Evolutionary conservation across 1,140 invertebrate genomes (phyloP).

Genomic region (Ganaspis sp.): DNA sequence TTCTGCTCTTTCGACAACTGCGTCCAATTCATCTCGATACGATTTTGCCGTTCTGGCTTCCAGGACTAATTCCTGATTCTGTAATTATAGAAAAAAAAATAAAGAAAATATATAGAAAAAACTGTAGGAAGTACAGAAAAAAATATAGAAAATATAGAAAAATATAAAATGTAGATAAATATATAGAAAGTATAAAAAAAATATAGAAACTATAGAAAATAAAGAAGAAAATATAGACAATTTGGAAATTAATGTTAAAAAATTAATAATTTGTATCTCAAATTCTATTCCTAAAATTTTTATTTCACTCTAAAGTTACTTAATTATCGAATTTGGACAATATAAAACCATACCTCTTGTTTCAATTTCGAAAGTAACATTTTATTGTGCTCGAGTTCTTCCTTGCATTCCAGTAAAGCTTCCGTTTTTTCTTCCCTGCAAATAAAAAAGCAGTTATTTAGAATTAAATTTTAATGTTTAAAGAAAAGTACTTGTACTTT

Average conservation of each 20-base stretch:
- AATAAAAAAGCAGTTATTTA: neutral
- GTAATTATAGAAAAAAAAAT: slow-evolving; percentile 5
- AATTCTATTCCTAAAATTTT: no score
- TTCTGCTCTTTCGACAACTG: slow-evolving; percentile 89
- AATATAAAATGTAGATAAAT: no score
- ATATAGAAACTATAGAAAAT: no score
- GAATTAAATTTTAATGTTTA: neutral
- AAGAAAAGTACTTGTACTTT: no score
- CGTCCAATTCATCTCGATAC: slow-evolving; percentile 94
- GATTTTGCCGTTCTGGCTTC: slow-evolving; percentile 90
- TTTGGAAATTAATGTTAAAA: no score
- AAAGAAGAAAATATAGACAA: no score
- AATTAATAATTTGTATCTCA: no score
- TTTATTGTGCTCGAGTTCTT: slow-evolving; percentile 91
- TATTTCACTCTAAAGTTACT: no score
- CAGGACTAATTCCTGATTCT: slow-evolving; percentile 87
- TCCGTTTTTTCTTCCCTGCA: slow-evolving; percentile 93
- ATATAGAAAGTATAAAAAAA: no score
- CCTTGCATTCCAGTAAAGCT: slow-evolving; percentile 87
- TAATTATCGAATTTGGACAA: no score
- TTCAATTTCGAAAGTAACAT: slow-evolving; percentile 84
- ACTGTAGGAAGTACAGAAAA: no score
- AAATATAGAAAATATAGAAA: no score
- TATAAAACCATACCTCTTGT: slow-evolving; percentile 80
- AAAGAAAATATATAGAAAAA: slow-evolving; percentile 21